Conservation (phyloP, 2,888 invertebrate genomes). For the Tholera decimalis region DNA sequence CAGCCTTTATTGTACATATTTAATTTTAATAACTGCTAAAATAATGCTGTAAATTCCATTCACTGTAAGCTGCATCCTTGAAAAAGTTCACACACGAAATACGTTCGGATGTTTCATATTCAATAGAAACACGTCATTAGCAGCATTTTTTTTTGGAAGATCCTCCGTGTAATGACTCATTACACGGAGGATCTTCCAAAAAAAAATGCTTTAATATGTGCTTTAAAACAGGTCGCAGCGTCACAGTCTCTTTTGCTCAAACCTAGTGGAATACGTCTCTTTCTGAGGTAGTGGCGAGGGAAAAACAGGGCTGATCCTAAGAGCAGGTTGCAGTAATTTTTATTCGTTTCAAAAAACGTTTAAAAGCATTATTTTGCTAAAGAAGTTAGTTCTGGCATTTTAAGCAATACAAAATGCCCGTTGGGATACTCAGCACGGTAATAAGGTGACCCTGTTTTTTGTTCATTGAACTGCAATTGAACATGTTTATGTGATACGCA, state of each 20-base stretch:
- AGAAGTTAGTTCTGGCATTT: not conserved
- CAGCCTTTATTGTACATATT: not conserved
- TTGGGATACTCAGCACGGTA: not conserved
- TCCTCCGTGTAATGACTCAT: no score
- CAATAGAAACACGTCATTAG: slow-evolving; percentile 35
- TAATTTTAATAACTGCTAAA: not conserved
- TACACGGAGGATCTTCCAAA: slow-evolving; percentile 33
- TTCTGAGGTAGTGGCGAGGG: slow-evolving; percentile 41
- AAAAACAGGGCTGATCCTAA: slow-evolving; percentile 34
- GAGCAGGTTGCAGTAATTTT: slow-evolving; percentile 15
- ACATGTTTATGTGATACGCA: not conserved
- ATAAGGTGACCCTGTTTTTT: not conserved
- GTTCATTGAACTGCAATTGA: not conserved
- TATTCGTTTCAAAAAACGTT: slow-evolving; percentile 24
- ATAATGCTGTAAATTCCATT: not conserved
- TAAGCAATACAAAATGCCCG: not conserved
- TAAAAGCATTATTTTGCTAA: not conserved
- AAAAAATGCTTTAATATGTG: slow-evolving; percentile 42
- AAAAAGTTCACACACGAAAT: not conserved
- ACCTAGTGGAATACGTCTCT: slow-evolving; percentile 26
- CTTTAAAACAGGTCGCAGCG: slow-evolving; percentile 39
- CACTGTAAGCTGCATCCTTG: not conserved
- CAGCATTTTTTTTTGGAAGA: slow-evolving; percentile 41
- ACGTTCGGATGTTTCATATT: slow-evolving; percentile 20
- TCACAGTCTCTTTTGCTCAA: slow-evolving; percentile 14